phyloP scores from a whole-genome alignment of 2,888 invertebrate genomes.

The Cartodere bifasciata region DNA sequence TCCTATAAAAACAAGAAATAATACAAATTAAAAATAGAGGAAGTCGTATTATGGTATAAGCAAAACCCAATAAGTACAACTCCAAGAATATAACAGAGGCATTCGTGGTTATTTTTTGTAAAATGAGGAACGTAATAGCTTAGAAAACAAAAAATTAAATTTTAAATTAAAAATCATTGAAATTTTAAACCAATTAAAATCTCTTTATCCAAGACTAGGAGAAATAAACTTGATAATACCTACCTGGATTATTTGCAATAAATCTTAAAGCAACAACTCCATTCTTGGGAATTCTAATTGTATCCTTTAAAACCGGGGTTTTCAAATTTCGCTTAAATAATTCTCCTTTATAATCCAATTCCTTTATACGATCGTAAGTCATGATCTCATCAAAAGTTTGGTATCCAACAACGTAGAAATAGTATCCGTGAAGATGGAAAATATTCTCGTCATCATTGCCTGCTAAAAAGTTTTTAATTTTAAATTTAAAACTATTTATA shows the following conservation, averaged over 20 bases:
- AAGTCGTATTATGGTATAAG: too few relatives aligned
- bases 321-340: conserved; percentile 45
- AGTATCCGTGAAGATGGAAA: conserved; percentile 65
- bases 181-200: too few relatives aligned
- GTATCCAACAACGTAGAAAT: conserved; percentile 53
- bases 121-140: too few relatives aligned
- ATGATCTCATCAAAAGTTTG: conserved; percentile 40
- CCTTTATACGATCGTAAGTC: conserved; percentile 40
- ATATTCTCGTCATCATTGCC: conserved; percentile 52
- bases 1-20: conserved; percentile 38
- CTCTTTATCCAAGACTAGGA: neutral
- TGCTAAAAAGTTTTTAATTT: too few relatives aligned
- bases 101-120: too few relatives aligned
- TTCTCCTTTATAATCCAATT: conserved; percentile 40
- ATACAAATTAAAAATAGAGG: too few relatives aligned
- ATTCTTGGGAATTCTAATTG: conserved; percentile 56
- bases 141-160: too few relatives aligned
- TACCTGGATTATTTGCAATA: conserved; percentile 62
- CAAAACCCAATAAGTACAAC: too few relatives aligned
- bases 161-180: too few relatives aligned
- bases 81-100: too few relatives aligned
- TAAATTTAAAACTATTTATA: too few relatives aligned
- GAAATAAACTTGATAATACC: conserved; percentile 13
- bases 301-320: conserved; percentile 57
- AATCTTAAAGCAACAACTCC: conserved; percentile 60